Evolutionary conservation across 2,113 vertebrate species (phyloP).

Genomic region (Cnemophilus loriae): DNA sequence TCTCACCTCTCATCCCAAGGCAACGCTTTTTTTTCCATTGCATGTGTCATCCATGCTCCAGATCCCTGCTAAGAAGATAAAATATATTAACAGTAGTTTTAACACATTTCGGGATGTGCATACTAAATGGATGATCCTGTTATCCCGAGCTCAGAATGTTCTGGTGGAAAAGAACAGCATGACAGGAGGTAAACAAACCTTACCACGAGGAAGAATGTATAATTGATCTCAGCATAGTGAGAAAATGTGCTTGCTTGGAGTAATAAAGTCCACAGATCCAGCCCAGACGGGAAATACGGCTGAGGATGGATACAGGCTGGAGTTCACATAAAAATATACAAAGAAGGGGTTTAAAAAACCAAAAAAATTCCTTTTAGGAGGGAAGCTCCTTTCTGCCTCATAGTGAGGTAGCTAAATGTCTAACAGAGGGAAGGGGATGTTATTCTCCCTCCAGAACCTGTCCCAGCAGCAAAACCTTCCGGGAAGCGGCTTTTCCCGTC

Average conservation of each 20-base stretch:
- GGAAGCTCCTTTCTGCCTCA: not conserved
- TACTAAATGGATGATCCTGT: not conserved
- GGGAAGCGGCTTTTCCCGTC: not conserved
- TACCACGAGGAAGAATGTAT: not conserved
- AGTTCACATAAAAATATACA: not conserved
- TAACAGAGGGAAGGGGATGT: not conserved
- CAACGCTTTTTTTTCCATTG: not conserved
- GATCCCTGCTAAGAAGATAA: not conserved
- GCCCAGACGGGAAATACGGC: not conserved
- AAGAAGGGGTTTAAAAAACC: not conserved
- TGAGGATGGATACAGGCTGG: not conserved
- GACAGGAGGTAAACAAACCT: not conserved
- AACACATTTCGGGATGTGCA: not conserved
- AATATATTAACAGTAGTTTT: not conserved
- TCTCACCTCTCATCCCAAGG: not conserved
- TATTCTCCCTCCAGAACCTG: not conserved
- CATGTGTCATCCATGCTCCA: not conserved
- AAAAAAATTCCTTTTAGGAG: not conserved
- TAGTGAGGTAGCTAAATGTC: not conserved
- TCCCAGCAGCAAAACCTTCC: not conserved
- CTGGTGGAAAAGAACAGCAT: not conserved
- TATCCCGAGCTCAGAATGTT: not conserved
- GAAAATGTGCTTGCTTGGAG: not conserved
- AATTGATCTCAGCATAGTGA: not conserved
- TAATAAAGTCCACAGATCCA: not conserved